These are phyloP conservation scores for Zalophus californianus DNA, from an alignment of 2,797 vertebrate species.

Conservation along the genomic window DNA sequence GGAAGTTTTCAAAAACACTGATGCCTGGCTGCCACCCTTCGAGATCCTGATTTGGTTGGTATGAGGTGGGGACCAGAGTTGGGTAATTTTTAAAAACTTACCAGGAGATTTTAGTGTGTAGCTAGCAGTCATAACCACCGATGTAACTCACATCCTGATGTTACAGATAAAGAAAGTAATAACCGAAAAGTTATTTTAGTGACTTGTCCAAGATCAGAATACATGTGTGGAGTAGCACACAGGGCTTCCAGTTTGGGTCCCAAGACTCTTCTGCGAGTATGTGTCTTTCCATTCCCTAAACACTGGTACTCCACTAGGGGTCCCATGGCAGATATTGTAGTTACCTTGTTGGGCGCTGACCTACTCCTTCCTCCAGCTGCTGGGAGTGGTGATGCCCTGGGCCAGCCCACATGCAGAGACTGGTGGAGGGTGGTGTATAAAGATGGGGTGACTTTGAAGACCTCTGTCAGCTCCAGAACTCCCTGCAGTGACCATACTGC, in stretches of 20 bases:
- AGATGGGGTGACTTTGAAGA: background rate
- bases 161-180: background rate
- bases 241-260: background rate
- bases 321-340: background rate
- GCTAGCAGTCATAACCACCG: background rate
- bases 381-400: background rate
- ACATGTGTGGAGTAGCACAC: background rate
- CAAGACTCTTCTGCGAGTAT: background rate
- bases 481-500: background rate
- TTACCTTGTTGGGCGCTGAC: background rate
- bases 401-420: background rate
- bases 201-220: background rate
- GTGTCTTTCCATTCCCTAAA: background rate
- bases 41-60: background rate
- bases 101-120: slow-evolving; percentile 36
- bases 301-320: background rate
- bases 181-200: background rate
- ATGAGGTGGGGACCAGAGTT: background rate
- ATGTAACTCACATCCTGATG: background rate
- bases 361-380: background rate
- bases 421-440: background rate
- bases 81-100: background rate
- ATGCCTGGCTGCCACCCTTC: background rate
- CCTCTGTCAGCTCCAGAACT: background rate
- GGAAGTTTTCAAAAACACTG: slow-evolving; percentile 8